phyloP scores from a whole-genome alignment of 2,113 vertebrate species.

The Cinclus cinclus region DNA sequence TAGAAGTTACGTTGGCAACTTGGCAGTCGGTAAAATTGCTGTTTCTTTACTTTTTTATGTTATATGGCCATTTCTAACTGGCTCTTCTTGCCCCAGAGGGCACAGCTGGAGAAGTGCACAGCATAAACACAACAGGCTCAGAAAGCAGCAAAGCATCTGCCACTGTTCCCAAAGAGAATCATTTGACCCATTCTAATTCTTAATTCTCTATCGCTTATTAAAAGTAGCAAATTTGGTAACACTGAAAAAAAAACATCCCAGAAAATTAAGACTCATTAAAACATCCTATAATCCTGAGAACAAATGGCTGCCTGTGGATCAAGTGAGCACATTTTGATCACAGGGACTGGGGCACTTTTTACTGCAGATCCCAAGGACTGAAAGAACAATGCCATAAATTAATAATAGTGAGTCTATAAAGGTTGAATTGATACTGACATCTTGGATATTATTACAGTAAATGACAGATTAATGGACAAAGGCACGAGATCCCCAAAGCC shows the following conservation, averaged over 20 bases:
- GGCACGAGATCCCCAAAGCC: slow-evolving; percentile 32
- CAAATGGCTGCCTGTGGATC: not conserved
- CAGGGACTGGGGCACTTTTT: not conserved
- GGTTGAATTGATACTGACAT: slow-evolving; percentile 60
- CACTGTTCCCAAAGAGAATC: not conserved
- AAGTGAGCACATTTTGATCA: accelerated
- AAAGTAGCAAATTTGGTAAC: not conserved
- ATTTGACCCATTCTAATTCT: not conserved
- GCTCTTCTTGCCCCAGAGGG: not conserved
- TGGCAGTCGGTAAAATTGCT: not conserved
- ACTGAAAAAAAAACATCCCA: not conserved
- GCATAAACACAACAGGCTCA: not conserved
- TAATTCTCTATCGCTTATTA: not conserved
- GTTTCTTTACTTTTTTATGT: not conserved
- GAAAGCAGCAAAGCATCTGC: not conserved
- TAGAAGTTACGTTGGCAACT: not conserved
- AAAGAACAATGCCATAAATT: slow-evolving; percentile 1
- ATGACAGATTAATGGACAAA: slow-evolving; percentile 66
- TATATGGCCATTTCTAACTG: not conserved
- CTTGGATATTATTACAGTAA: slow-evolving; percentile 60
- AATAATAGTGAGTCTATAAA: slow-evolving; percentile 36
- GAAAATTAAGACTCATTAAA: not conserved
- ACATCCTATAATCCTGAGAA: not conserved
- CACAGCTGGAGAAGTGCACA: not conserved
- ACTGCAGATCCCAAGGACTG: not conserved